Evolutionary conservation across 2,888 invertebrate genomes (phyloP).

Genomic region (Leptopilina drosophilae): DNA sequence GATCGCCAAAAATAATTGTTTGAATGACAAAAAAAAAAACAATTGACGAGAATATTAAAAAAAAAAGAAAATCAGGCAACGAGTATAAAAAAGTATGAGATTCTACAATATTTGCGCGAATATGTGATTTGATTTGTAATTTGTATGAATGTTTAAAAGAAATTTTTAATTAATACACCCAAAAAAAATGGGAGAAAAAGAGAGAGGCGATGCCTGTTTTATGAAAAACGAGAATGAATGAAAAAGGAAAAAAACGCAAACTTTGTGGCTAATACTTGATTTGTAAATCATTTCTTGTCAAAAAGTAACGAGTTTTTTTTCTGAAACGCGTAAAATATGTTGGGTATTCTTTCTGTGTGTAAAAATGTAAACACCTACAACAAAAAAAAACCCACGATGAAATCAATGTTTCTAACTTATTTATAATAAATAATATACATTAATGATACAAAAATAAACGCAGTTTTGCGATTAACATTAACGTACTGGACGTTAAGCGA

Average conservation of each 20-base stretch:
- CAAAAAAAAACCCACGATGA: conserved; percentile 64
- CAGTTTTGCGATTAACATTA: conserved; percentile 68
- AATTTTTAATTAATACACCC: conserved; percentile 37
- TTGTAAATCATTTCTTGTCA: conserved; percentile 80
- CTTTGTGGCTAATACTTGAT: conserved; percentile 78
- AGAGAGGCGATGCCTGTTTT: conserved; percentile 49
- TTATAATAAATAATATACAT: conserved; percentile 77
- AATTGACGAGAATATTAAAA: conserved; percentile 24
- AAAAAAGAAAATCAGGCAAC: conserved; percentile 40
- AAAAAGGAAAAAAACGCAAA: conserved; percentile 56
- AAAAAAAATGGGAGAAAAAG: conserved; percentile 32
- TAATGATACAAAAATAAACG: conserved; percentile 74
- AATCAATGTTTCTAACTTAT: conserved; percentile 77
- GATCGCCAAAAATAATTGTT: conserved; percentile 21
- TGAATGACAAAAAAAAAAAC: not conserved
- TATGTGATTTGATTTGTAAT: conserved; percentile 47
- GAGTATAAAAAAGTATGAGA: conserved; percentile 58
- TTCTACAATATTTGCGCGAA: conserved; percentile 45
- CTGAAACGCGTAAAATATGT: conserved; percentile 61
- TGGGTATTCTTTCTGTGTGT: conserved; percentile 76
- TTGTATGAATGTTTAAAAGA: conserved; percentile 45
- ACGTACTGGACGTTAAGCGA: conserved; percentile 45
- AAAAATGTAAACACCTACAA: conserved; percentile 76
- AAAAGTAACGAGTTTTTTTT: conserved; percentile 78
- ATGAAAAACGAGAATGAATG: conserved; percentile 59